Percentiles rank a stretch among this genome's conserved stretches.
phyloP scores from a whole-genome alignment of 30 jellyfish, hydroid and myxozoan species.

The Aurelia coerulea region DNA sequence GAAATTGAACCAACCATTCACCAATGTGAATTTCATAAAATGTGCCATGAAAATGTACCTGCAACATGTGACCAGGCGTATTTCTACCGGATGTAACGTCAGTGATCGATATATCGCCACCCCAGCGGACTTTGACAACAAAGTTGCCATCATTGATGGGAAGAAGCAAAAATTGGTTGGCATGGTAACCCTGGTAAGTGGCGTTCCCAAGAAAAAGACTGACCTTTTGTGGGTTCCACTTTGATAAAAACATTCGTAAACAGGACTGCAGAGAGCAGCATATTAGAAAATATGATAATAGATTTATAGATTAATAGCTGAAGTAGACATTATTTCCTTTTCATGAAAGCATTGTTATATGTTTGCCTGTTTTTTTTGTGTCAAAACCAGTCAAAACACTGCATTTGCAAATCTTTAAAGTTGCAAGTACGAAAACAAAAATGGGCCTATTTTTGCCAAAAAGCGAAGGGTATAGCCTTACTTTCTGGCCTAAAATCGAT shows the following conservation, averaged over 20 bases:
- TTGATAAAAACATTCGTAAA: neutral
- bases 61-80: conserved; percentile 41
- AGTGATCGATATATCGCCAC: conserved; percentile 33
- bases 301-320: too few relatives aligned
- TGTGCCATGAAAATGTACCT: conserved; percentile 12
- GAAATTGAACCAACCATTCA: conserved; percentile 23
- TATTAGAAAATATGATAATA: too few relatives aligned
- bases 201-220: conserved; percentile 5
- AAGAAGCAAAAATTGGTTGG: conserved; percentile 17
- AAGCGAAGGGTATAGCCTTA: too few relatives aligned
- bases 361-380: too few relatives aligned
- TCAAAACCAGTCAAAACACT: too few relatives aligned
- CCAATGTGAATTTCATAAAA: conserved; percentile 2
- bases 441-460: too few relatives aligned
- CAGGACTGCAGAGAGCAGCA: too few relatives aligned
- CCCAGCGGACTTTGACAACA: conserved; percentile 40
- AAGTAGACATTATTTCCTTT: too few relatives aligned
- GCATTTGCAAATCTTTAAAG: too few relatives aligned
- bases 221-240: conserved; percentile 19
- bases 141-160: conserved; percentile 55
- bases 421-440: too few relatives aligned
- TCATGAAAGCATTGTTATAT: too few relatives aligned
- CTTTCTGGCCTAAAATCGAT: too few relatives aligned
- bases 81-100: conserved; percentile 47
- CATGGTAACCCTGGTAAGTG: conserved; percentile 12